Base-by-base conservation (phyloP, 2,888 invertebrate genomes). In the Heliconius sara region DNA sequence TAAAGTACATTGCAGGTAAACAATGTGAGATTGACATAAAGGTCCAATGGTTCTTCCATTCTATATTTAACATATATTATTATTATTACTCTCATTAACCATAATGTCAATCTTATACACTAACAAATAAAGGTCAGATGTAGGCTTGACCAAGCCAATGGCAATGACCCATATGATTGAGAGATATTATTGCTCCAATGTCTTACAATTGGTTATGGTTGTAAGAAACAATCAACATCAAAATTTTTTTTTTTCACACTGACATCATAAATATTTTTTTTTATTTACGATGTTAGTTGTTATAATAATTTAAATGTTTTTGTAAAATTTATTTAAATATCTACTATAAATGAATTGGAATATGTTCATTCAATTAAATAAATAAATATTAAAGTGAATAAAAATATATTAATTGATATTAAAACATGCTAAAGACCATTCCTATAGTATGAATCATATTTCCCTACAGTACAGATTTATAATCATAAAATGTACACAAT, bases 81-180 rank as follows among this genome's bases (percentile, higher is more conserved):
- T 67, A 73, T 80, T 25, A 65, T 27, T 47, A 68, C 43, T 43
- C 80, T 79, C 43, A 81, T 80, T 82, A 77, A 73, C 68, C 71
- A 79, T 78, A 83, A 80, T 78, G 71, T 79, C 77, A 83, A 72
- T 76, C 75, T 68, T 72, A 82, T 72, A 57, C 34, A 65, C 67
- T 30, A 73, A 67, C 30, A 71, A 68, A 66, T 82, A 83, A 77
- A 83, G 83, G 74, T 82, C 80, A 80, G 68, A 74, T 68, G 34
- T 72, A 68, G 19, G n/a, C 65, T 79, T 75, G 68, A 75, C 57
- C 52, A 75, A 66, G 77, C 72, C 74, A 77, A 77, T 87, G 86
- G 84, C 87, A 87, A 84, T 89, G 88, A 87, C 87, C 86, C 84
- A 86, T 85, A 84, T 87, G 85, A 87, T 86, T 84, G 79, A 73